phyloP scores from a whole-genome alignment of 2,113 vertebrate genomes.

The Varanus komodoensis region DNA sequence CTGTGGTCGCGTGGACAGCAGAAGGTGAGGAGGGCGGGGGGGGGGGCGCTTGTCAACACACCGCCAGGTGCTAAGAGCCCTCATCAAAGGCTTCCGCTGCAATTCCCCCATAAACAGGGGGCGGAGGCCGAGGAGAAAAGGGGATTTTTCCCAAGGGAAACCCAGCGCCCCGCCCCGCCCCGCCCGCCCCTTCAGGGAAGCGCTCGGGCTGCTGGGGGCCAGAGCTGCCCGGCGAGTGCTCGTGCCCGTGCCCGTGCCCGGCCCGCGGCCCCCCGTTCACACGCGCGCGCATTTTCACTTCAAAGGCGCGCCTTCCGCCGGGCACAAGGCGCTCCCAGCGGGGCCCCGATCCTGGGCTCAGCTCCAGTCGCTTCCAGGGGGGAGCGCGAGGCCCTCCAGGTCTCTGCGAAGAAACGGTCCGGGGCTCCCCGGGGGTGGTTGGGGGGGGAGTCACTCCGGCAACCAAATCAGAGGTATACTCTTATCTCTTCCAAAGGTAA shows the following conservation, averaged over 20 bases:
- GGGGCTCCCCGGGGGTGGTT: not conserved
- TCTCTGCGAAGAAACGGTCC: not conserved
- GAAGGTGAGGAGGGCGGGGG: not conserved
- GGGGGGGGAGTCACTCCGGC: not conserved
- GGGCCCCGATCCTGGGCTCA: not conserved
- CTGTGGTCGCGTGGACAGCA: slow-evolving; percentile 14
- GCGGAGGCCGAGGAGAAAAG: not conserved
- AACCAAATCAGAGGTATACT: not conserved
- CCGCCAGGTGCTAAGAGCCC: not conserved
- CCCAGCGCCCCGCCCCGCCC: no score
- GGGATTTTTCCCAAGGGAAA: slow-evolving; percentile 24
- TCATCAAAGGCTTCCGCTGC: slow-evolving; percentile 5
- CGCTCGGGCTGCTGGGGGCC: not conserved
- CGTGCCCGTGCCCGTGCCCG: not conserved
- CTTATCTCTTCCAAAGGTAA: not conserved
- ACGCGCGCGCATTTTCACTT: no score
- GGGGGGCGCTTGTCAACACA: not conserved
- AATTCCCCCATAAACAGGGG: not conserved
- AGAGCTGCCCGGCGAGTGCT: not conserved
- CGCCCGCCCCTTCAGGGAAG: no score
- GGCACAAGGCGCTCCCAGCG: not conserved
- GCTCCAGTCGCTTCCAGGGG: not conserved
- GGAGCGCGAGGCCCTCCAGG: no score
- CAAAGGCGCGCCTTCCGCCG: no score
- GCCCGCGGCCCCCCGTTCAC: not conserved